Base-by-base conservation (phyloP, 2,113 vertebrate genomes). In the Thamnaconus septentrionalis region DNA sequence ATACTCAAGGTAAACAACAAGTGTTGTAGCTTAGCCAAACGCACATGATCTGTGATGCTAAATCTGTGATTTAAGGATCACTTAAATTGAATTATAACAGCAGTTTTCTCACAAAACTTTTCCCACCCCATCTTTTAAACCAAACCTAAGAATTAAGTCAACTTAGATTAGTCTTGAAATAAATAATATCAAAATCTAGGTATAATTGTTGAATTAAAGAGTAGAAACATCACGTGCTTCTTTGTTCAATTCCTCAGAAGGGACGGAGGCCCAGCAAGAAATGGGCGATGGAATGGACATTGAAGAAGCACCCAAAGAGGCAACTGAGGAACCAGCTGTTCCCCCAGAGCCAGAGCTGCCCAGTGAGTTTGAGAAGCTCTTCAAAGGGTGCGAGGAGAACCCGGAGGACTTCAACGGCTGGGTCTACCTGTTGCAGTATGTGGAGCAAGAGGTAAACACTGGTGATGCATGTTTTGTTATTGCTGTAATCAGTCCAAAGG, bases 331-430 rank as follows among this genome's bases (percentile, higher is more conserved):
- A 57, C 0, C 18, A 0, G 4, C 31, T 56, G 41, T 78, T 53
- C 63, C 66, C 0, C 0, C 67, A 0, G 95, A 96, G 63, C 76
- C 91, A 5, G 75, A 79, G 57, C 88, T 94, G 50, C 96, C 98
- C 53, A 76, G 89, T 9, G 98, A 99, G 59, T 99, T 94, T 87
- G 98, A 99, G 51, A 97, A 93, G 71, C 96, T 97, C 76, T 95
- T 91, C 76, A 98, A 95, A 83, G 94, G 92, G 1, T 93, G 97
- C 41, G 94, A 96, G 73, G 96, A 94, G n/a, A 96, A 94, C 73
- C 94, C 95, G 11, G 96, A 99, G 69, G 98, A 99, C 86, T 99
- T 99, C 89, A 97, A 96, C 3, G 94, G 93, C 51, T 99, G 98
- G 98, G 97, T 98, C 1, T 97, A 98, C 85, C 90, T 99, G 5